Evolutionary conservation across 1,140 invertebrate species (phyloP), one percentile per base, ranked within the genome.

Genomic region (Lordiphosa mommai): DNA sequence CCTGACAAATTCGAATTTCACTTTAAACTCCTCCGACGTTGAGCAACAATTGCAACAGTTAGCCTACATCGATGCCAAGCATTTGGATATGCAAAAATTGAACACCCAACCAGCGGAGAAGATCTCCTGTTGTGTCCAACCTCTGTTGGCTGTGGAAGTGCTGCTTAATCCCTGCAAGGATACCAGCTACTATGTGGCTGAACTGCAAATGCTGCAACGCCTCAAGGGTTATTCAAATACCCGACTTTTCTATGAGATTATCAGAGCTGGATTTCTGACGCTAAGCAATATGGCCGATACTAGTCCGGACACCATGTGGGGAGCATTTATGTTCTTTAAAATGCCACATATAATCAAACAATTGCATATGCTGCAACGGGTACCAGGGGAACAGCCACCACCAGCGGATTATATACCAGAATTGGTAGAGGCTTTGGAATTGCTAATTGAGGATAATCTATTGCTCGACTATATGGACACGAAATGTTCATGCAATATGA

Each of bases 311-410:
- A 93, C 96, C 1, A 93, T 97, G 76, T 98, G 97, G 96, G 95
- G 95, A 13, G 96, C 96, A 12, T 98, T 98, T 86, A 96, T 94
- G 7, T 98, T 98, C 88, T 90, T 98, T 0, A 98, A 98, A 91
- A 91, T 98, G 48, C 95, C 95, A 2, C 92, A 94, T 72, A 93
- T 96, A 49, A 91, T 96, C 8, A 92, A 93, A 50, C 93, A 94
- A 63, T 79, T 96, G 7, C 92, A 94, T 52, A 90, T 90, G 3
- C 88, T 91, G 44, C 91, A 90, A 49, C 89, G 87, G 4, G 33
- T 85, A 23, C 69, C 79, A 0, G 80, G 72, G 0, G 86, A 88
- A 2, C 86, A 85, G 61, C 47, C 68, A 8, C 59, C 63, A 0
- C 50, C 64, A 0, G 56, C 61, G 3, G 93, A 94, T 37, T 92